A percentile compares a stretch with the other conserved stretches of the same genome.
Conservation (phyloP, 2,888 invertebrate species). For the Helleia helle region DNA sequence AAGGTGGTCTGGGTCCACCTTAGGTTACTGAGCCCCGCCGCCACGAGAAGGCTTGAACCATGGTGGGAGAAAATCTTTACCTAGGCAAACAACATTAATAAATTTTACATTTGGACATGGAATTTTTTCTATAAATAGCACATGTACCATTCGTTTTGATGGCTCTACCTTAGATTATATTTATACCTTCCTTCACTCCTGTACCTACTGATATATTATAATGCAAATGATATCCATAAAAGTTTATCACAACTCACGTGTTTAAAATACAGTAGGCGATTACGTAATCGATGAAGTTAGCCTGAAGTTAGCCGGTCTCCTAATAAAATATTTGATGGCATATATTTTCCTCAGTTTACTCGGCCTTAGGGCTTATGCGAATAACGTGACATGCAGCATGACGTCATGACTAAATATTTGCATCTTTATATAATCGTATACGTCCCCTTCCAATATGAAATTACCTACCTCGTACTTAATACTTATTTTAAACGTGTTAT, state of each 20-base stretch:
- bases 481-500: background rate
- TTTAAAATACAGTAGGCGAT: constrained; percentile 19
- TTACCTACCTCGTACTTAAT: background rate
- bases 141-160: too few relatives aligned
- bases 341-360: constrained; percentile 42
- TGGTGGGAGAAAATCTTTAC: too few relatives aligned
- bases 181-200: too few relatives aligned
- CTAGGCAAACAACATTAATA: background rate
- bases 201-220: too few relatives aligned
- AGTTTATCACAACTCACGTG: constrained; percentile 16
- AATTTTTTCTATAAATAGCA: background rate
- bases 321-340: constrained; percentile 32
- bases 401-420: background rate
- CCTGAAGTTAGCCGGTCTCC: constrained; percentile 20
- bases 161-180: too few relatives aligned
- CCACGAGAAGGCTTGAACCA: too few relatives aligned
- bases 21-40: too few relatives aligned
- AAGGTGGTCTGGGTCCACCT: too few relatives aligned
- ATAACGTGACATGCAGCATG: constrained; percentile 31
- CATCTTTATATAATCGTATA: background rate
- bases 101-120: too few relatives aligned
- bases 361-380: constrained; percentile 40
- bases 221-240: too few relatives aligned
- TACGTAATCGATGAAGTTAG: constrained; percentile 24
- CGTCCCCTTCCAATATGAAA: background rate